phyloP scores from a whole-genome alignment of 2,888 invertebrate species.

The Xanthostigma xanthostigma region DNA sequence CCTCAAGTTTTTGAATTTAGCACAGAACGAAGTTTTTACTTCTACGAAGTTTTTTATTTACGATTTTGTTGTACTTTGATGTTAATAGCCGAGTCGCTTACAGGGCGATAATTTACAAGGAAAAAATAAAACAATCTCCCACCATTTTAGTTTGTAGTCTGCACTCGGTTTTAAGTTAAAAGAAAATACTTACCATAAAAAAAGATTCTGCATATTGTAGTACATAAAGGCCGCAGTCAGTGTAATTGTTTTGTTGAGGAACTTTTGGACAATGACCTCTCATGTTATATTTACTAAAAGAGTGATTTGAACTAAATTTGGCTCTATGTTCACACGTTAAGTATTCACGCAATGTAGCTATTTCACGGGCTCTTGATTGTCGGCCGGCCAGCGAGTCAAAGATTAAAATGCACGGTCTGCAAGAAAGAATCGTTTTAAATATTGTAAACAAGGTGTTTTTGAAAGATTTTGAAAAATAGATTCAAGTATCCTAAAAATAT shows the following conservation, averaged over 20 bases:
- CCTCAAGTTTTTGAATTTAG: no score
- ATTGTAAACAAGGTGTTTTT: no score
- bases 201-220: constrained; percentile 95
- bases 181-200: constrained; percentile 50
- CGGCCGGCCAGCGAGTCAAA: constrained; percentile 83
- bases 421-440: constrained; percentile 22
- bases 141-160: no score
- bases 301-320: constrained; percentile 44
- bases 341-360: constrained; percentile 82
- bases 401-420: constrained; percentile 82
- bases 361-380: constrained; percentile 66
- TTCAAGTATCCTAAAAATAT: no score
- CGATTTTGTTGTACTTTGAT: no score
- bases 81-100: no score
- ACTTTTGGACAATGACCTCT: constrained; percentile 79
- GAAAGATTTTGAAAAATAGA: no score
- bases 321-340: constrained; percentile 72
- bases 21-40: no score
- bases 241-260: constrained; percentile 95
- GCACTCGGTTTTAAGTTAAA: no score
- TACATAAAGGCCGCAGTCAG: constrained; percentile 91
- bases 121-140: no score
- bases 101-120: no score
- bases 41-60: no score
- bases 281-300: constrained; percentile 70